A percentile compares a stretch with the other conserved stretches of the same genome.
These are phyloP conservation scores for Aspidapion aeneum DNA, from an alignment of 2,888 invertebrate species.

Conservation along the genomic window DNA sequence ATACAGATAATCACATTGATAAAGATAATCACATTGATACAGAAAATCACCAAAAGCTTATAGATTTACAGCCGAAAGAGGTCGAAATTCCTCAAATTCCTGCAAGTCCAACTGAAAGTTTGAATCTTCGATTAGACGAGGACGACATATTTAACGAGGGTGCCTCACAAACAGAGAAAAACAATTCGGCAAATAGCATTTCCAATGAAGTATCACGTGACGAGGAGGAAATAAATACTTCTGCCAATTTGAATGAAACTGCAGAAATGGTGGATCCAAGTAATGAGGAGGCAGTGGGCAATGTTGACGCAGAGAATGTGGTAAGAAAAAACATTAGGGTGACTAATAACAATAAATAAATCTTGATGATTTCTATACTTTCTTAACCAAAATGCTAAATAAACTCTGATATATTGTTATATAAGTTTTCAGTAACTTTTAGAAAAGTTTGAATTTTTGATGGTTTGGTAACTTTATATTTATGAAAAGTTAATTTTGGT, in stretches of 20 bases:
- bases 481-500: no score
- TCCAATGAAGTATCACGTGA: not conserved
- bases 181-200: not conserved
- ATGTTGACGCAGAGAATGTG: conserved; percentile 13
- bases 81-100: not conserved
- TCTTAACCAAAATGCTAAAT: no score
- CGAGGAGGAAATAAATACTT: not conserved
- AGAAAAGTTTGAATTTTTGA: no score
- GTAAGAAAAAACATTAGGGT: no score
- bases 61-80: not conserved
- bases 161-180: not conserved
- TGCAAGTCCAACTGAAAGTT: not conserved
- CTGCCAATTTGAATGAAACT: conserved; percentile 7
- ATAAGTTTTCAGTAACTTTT: no score
- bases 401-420: no score
- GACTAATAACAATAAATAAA: no score
- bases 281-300: conserved; percentile 3
- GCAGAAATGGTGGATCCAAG: not conserved
- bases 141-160: not conserved
- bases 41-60: not conserved
- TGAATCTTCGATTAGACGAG: conserved; percentile 8
- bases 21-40: not conserved
- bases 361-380: no score
- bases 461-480: no score
- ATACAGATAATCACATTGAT: no score